These are phyloP conservation scores for Dysidea cf. avara DNA, from an alignment of 37 sponge, comb jelly and placozoan genomes.

Conservation along the genomic window DNA sequence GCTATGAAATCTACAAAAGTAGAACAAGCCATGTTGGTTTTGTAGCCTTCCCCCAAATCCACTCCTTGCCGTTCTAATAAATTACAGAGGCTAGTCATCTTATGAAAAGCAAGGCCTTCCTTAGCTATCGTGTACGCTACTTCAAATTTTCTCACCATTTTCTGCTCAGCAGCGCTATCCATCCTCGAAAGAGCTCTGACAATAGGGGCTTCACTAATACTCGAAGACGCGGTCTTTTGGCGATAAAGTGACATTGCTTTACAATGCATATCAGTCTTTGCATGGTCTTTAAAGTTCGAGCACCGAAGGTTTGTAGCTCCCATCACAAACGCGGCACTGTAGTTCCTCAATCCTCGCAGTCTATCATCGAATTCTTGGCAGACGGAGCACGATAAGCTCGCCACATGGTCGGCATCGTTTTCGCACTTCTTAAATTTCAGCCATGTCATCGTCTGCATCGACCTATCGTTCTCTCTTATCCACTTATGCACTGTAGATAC, in stretches of 20 bases:
- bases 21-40: conserved; percentile 27
- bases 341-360: conserved; percentile 14
- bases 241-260: conserved; percentile 29
- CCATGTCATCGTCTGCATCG: too few relatives aligned
- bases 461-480: too few relatives aligned
- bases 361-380: conserved; percentile 13
- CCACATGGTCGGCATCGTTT: too few relatives aligned
- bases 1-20: conserved; percentile 46
- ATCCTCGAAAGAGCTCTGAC: conserved; percentile 10
- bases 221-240: not conserved
- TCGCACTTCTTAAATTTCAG: too few relatives aligned
- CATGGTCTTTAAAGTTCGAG: conserved; percentile 45
- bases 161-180: conserved; percentile 1
- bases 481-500: too few relatives aligned
- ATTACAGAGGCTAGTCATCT: conserved; percentile 47
- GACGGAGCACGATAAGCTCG: not conserved
- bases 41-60: conserved; percentile 50
- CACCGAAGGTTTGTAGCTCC: conserved; percentile 34
- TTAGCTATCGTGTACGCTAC: conserved; percentile 49
- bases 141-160: conserved; percentile 33
- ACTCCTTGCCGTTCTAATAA: conserved; percentile 38
- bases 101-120: conserved; percentile 29
- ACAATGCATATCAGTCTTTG: conserved; percentile 35
- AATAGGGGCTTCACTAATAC: conserved; percentile 25
- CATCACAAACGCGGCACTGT: conserved; percentile 36